phyloP scores from a whole-genome alignment of 2,888 invertebrate species.

The Clitarchus hookeri region DNA sequence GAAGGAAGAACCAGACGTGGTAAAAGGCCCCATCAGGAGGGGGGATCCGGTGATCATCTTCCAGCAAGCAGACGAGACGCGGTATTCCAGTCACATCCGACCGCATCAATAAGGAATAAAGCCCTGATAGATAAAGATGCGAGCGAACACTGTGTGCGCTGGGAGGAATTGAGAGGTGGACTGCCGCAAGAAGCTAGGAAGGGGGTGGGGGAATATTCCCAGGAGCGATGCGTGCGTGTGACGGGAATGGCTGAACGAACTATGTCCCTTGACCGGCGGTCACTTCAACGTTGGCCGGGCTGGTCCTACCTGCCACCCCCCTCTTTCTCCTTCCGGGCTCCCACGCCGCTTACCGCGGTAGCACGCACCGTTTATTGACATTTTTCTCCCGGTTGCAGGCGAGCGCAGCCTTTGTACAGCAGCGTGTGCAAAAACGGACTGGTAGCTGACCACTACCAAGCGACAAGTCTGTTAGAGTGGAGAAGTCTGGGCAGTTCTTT shows the following conservation, averaged over 20 bases:
- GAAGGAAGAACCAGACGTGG: background rate
- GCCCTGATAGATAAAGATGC: conserved; percentile 27
- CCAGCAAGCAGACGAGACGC: background rate
- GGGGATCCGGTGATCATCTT: background rate
- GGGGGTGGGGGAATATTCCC: background rate
- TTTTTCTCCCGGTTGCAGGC: background rate
- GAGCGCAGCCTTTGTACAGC: too few species aligned
- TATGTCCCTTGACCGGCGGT: background rate
- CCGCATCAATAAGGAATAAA: conserved; percentile 24
- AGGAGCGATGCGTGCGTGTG: conserved; percentile 1
- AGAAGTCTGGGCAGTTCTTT: too few species aligned
- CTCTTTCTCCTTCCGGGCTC: background rate
- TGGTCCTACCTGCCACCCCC: background rate
- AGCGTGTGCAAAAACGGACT: too few species aligned
- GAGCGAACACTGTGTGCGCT: background rate
- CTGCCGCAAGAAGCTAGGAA: background rate
- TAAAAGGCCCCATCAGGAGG: background rate
- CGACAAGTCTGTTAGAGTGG: too few species aligned
- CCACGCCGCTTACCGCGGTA: background rate
- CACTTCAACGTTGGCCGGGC: background rate
- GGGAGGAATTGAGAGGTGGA: conserved; percentile 2
- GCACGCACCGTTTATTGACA: background rate
- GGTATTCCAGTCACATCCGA: conserved; percentile 12
- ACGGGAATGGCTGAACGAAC: conserved; percentile 26
- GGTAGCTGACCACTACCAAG: too few species aligned